Evolutionary conservation across 2,797 vertebrate genomes (phyloP).

Genomic region (Florisuga fusca): DNA sequence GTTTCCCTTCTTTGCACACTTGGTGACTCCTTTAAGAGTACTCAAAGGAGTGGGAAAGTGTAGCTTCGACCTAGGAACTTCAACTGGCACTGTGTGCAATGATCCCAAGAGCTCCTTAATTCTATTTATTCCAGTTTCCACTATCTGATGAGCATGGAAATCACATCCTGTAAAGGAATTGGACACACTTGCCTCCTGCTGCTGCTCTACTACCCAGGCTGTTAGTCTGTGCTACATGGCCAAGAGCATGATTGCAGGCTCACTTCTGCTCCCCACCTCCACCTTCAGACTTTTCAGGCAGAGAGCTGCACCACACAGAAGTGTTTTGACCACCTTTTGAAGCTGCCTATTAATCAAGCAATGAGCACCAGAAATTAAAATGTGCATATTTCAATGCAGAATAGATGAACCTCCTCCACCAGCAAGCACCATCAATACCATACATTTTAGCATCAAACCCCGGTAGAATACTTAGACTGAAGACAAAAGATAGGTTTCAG

Average conservation of each 20-base stretch:
- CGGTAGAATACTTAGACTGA: background rate
- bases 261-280: background rate
- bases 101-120: slow-evolving; percentile 25
- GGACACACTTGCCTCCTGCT: slow-evolving; percentile 4
- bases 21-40: background rate
- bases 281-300: background rate
- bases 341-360: background rate
- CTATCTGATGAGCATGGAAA: slow-evolving; percentile 26
- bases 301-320: background rate
- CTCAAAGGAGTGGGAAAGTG: background rate
- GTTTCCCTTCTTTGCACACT: background rate
- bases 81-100: background rate
- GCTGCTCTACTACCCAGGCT: background rate
- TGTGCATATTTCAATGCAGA: background rate
- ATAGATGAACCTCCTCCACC: background rate
- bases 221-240: background rate
- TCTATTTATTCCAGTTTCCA: slow-evolving; percentile 32
- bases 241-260: background rate
- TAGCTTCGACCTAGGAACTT: background rate
- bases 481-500: too few relatives aligned
- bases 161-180: slow-evolving; percentile 44
- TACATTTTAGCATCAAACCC: background rate
- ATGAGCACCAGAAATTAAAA: background rate
- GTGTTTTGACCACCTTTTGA: rapidly evolving
- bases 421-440: background rate